Base-by-base conservation (phyloP, 2,113 vertebrate species). In the Nyctereutes procyonoides region DNA sequence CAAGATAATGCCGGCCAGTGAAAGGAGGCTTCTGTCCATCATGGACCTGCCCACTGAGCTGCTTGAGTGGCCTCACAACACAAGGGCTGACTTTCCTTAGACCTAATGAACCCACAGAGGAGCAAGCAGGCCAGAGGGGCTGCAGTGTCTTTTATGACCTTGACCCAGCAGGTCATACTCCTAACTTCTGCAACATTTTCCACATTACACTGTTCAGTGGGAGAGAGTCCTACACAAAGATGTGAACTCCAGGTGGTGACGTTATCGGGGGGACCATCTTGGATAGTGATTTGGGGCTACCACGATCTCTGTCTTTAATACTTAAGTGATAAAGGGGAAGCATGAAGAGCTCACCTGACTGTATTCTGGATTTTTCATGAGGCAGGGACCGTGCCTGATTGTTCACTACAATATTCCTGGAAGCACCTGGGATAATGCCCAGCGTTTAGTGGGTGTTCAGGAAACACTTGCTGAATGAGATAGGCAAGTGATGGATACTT, bases 401-500 rank as follows among this genome's bases (percentile, higher is more conserved):
- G 32, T 28, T 81, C 17, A 5, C 26, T 2, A 1, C 14, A 0
- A 0, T 12, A 3, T 58, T 77, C 51, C 81, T 17, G 63, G 76
- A 55, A 15, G 62, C 30, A 3, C 38, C 81, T 11, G 2, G n/a
- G 30, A 20, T 1, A 5, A 26, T 0, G 15, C 12, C 80, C 28
- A 5, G 67, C 12, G 0, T 51, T 63, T 26, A 12, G 35, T 1
- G 12, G 63, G 43, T 55, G 13, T 35, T 48, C n/a, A 13, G 8
- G 7, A 51, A 7, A 1, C 60, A 28, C n/a, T 32, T 26, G 56
- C 28, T 35, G 43, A 30, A 30, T 22, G 67, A 77, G 48, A n/a
- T 1, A 0, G 1, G 17, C 3, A 35, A 60, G 24, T 32, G 51
- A 51, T 32, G 51, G 10, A 56, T 10, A n/a, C 3, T 6, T 38